phyloP scores from a whole-genome alignment of 1,140 invertebrate genomes.

The Drosophila arawakana region DNA sequence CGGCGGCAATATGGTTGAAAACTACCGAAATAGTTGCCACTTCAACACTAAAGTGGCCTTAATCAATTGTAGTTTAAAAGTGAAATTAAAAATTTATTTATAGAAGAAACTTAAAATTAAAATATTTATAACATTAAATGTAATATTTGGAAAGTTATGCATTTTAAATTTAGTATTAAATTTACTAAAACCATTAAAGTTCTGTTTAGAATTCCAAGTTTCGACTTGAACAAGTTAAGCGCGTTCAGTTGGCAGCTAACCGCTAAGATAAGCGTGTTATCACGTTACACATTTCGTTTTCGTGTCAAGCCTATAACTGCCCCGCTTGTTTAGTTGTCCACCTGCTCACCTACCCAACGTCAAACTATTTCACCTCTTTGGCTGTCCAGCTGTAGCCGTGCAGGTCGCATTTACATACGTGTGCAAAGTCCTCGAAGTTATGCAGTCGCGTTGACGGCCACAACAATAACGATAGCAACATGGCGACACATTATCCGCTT shows the following conservation, averaged over 20 bases:
- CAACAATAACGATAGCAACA: constrained; percentile 53
- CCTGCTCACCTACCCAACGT: not conserved
- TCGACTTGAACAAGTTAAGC: no score
- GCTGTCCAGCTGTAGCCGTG: not conserved
- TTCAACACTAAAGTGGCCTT: not conserved
- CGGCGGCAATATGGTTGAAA: constrained; percentile 6
- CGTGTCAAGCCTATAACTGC: no score
- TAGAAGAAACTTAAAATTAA: no score
- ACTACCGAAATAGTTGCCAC: not conserved
- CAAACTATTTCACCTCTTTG: not conserved
- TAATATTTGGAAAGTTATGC: no score
- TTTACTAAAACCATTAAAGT: no score
- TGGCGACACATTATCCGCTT: constrained; percentile 74
- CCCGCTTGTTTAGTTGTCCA: no score
- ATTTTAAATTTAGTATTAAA: no score
- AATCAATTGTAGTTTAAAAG: not conserved
- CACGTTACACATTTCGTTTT: constrained; percentile 18
- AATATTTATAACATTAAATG: no score
- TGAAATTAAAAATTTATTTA: no score
- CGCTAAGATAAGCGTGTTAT: constrained; percentile 25
- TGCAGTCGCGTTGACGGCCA: constrained; percentile 52
- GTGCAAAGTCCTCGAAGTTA: constrained; percentile 40
- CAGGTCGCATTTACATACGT: constrained; percentile 54
- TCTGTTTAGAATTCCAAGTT: no score
- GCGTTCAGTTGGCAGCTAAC: not conserved